These are phyloP conservation scores for Gymnocypris eckloni DNA, from an alignment of 2,797 vertebrate genomes.

Conservation along the genomic window DNA sequence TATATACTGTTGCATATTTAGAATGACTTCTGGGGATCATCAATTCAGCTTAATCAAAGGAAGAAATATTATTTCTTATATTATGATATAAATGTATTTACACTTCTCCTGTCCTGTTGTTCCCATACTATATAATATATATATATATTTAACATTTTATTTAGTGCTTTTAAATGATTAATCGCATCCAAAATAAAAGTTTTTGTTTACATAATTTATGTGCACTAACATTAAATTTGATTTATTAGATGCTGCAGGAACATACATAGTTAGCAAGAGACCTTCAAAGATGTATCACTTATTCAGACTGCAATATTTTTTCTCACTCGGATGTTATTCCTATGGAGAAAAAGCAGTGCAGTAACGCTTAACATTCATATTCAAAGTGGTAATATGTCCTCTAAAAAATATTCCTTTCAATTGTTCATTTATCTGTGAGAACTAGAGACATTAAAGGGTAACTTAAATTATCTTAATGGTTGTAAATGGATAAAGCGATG, in stretches of 20 bases:
- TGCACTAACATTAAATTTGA: rapidly evolving
- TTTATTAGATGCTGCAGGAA: neutral
- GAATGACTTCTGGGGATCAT: too few relatives aligned
- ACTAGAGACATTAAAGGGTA: neutral
- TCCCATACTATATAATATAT: too few relatives aligned
- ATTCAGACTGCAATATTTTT: neutral
- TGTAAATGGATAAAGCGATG: slow-evolving; percentile 29
- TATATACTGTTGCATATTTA: too few relatives aligned
- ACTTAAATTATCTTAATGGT: neutral
- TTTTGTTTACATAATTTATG: too few relatives aligned
- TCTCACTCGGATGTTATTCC: neutral
- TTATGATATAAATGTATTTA: too few relatives aligned
- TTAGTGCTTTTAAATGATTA: too few relatives aligned
- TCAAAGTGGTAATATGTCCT: neutral
- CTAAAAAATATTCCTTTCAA: neutral
- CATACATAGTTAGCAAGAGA: neutral
- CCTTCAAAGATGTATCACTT: neutral
- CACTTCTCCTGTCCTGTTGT: too few relatives aligned
- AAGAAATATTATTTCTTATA: too few relatives aligned
- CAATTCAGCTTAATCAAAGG: too few relatives aligned
- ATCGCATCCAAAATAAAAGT: too few relatives aligned
- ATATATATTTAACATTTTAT: too few relatives aligned
- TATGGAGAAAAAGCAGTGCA: neutral
- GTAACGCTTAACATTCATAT: neutral
- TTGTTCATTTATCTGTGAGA: neutral